phyloP scores from a whole-genome alignment of 2,888 invertebrate species.

The Unio pictorum region DNA sequence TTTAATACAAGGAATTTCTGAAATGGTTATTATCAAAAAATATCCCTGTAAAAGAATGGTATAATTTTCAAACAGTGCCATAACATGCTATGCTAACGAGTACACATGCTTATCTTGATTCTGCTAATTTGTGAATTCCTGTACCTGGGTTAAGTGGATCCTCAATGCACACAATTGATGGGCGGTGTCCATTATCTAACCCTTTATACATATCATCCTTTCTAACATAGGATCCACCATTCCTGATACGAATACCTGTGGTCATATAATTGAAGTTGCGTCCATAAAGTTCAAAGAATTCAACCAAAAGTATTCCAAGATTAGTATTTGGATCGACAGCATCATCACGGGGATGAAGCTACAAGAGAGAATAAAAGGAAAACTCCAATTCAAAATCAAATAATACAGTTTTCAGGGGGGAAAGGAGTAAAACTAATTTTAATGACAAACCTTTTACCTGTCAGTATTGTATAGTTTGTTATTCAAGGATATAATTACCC shows the following conservation, averaged over 20 bases:
- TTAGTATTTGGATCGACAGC: constrained; percentile 78
- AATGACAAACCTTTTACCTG: no score
- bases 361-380: constrained; percentile 14
- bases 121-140: background rate
- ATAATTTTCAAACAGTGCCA: no score
- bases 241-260: constrained; percentile 93
- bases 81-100: background rate
- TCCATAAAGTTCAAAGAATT: constrained; percentile 98
- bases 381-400: no score
- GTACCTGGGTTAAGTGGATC: constrained; percentile 89
- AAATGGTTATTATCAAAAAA: no score
- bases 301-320: constrained; percentile 93
- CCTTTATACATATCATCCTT: constrained; percentile 92
- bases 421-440: no score
- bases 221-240: constrained; percentile 92
- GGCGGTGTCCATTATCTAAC: constrained; percentile 93
- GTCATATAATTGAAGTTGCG: constrained; percentile 93
- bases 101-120: constrained; percentile 1
- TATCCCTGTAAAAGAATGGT: no score
- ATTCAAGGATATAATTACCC: no score
- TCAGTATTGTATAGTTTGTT: no score
- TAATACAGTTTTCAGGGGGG: no score
- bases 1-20: no score
- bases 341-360: constrained; percentile 85
- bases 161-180: constrained; percentile 95